Conservation (phyloP, 2,888 invertebrate species). For the Philonicus albiceps region DNA sequence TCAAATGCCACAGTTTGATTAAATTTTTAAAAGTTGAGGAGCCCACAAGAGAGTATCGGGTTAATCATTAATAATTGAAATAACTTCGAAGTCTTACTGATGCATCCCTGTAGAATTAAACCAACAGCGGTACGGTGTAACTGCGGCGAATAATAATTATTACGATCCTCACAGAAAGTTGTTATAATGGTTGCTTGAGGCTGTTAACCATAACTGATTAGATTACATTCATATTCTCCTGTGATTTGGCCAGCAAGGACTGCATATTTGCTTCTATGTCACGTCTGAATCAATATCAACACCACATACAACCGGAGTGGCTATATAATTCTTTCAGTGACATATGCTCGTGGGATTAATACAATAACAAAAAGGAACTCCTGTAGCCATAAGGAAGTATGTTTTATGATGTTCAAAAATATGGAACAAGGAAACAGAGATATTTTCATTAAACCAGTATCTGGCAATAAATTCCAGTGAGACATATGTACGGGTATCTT, state of each 20-base stretch:
- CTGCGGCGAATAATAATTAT: not conserved
- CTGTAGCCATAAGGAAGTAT: not conserved
- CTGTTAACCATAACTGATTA: conserved; percentile 8
- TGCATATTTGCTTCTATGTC: not conserved
- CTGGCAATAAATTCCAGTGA: not conserved
- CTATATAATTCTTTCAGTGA: not conserved
- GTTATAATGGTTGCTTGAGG: not conserved
- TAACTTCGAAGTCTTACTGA: not conserved
- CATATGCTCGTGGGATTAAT: not conserved
- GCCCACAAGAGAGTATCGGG: not conserved
- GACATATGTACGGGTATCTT: not conserved
- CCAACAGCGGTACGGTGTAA: not conserved
- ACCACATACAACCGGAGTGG: not conserved
- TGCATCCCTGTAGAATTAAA: not conserved
- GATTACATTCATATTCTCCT: not conserved
- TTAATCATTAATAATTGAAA: conserved; percentile 12
- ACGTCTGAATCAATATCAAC: not conserved
- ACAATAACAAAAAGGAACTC: not conserved
- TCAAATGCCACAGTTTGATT: not conserved
- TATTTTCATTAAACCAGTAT: not conserved
- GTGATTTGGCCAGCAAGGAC: not conserved
- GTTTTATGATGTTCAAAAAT: not conserved
- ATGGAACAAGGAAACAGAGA: not conserved
- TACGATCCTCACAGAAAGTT: not conserved
- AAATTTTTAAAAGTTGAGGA: not conserved